These are phyloP conservation scores for Paramormyrops kingsleyae DNA, from an alignment of 2,113 vertebrate species.

Conservation along the genomic window DNA sequence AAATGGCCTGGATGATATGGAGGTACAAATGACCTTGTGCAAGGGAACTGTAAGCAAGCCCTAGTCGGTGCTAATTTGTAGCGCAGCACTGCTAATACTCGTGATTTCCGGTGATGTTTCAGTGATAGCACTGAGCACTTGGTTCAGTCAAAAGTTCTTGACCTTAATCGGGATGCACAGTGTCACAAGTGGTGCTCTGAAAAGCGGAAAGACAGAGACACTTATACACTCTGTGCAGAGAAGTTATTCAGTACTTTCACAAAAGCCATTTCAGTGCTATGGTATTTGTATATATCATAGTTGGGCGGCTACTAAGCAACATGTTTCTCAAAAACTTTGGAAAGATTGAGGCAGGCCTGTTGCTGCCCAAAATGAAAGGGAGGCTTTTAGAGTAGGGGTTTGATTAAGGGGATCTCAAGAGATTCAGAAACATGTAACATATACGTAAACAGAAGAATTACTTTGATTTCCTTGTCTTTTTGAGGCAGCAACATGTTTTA, in stretches of 20 bases:
- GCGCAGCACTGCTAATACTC: not conserved
- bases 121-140: not conserved
- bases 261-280: not conserved
- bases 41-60: not conserved
- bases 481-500: not conserved
- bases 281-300: not conserved
- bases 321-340: not conserved
- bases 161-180: not conserved
- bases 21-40: not conserved
- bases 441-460: not conserved
- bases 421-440: not conserved
- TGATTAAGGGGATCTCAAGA: not conserved
- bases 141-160: not conserved
- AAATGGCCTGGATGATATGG: not conserved
- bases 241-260: not conserved
- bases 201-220: not conserved
- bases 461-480: not conserved
- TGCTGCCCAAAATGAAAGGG: not conserved
- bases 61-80: not conserved
- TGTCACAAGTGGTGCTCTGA: not conserved
- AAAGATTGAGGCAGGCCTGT: not conserved
- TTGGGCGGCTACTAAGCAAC: not conserved
- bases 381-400: not conserved
- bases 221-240: not conserved
- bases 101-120: not conserved